Evolutionary conservation across 2,113 vertebrate genomes (phyloP).

Genomic region (Chrysemys picta): DNA sequence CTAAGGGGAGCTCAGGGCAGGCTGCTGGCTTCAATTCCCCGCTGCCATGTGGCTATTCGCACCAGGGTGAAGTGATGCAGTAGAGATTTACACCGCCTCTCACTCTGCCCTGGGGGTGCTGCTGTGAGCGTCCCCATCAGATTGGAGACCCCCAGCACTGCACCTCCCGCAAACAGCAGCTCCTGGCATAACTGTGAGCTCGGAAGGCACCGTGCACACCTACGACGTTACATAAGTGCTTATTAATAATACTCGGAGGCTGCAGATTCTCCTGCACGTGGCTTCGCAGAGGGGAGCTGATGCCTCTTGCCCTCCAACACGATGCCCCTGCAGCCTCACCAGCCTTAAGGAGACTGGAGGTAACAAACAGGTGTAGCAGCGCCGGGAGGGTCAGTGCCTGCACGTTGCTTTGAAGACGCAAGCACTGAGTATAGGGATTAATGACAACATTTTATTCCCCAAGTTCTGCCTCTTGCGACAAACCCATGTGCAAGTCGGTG

Average conservation of each 20-base stretch:
- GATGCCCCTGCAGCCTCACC: neutral
- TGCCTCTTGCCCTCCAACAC: neutral
- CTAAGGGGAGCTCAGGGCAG: too few relatives aligned
- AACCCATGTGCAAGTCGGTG: neutral
- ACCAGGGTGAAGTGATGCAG: neutral
- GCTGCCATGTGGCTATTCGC: neutral
- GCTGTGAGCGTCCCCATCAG: neutral
- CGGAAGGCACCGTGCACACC: neutral
- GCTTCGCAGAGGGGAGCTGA: neutral
- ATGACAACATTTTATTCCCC: neutral
- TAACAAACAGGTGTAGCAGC: neutral
- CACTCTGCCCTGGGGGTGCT: neutral
- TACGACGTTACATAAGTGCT: neutral
- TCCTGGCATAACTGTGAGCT: neutral
- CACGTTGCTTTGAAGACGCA: neutral
- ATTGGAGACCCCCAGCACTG: neutral
- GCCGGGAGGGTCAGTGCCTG: neutral
- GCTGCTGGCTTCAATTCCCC: neutral
- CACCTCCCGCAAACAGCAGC: neutral
- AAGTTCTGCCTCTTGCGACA: neutral
- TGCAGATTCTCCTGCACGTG: neutral
- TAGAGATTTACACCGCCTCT: neutral
- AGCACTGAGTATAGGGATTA: neutral
- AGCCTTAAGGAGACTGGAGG: neutral
- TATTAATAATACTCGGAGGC: conserved; percentile 1